These are phyloP conservation scores for Diploscapter pachys DNA, from an alignment of 1,140 invertebrate species.

Conservation along the genomic window DNA sequence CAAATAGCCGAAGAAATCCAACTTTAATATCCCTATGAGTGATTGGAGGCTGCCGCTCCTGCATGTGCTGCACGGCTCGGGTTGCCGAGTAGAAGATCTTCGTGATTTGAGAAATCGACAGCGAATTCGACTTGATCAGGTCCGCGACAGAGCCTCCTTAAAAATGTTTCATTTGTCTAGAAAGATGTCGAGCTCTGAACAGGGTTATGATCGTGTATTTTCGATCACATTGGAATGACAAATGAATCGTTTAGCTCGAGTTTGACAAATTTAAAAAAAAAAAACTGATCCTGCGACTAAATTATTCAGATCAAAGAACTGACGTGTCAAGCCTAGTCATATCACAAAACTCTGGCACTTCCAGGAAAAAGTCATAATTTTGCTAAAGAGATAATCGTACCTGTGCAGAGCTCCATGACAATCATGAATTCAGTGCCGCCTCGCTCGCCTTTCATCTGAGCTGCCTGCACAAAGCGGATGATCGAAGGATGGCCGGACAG, in stretches of 20 bases:
- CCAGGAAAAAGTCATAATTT: constrained; percentile 20
- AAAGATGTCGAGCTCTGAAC: too few species aligned
- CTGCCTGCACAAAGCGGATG: constrained; percentile 32
- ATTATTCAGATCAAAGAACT: too few species aligned
- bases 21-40: constrained; percentile 88
- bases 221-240: too few species aligned
- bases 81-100: constrained; percentile 87
- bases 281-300: too few species aligned
- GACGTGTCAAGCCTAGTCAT: too few species aligned
- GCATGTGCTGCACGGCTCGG: constrained; percentile 85
- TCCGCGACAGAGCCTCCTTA: constrained; percentile 49
- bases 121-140: constrained; percentile 32
- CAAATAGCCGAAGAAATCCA: constrained; percentile 9
- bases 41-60: constrained; percentile 79
- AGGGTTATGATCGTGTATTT: too few species aligned
- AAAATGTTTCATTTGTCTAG: constrained; percentile 9
- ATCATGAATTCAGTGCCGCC: constrained; percentile 47
- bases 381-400: constrained; percentile 18
- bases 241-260: too few species aligned
- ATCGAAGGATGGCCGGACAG: constrained; percentile 51
- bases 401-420: constrained; percentile 53
- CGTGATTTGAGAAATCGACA: constrained; percentile 65
- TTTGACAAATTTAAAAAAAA: too few species aligned
- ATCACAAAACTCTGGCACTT: too few species aligned
- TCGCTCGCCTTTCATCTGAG: constrained; percentile 23